Evolutionary conservation across 2,797 vertebrate species (phyloP).

Genomic region (Mus minutoides): DNA sequence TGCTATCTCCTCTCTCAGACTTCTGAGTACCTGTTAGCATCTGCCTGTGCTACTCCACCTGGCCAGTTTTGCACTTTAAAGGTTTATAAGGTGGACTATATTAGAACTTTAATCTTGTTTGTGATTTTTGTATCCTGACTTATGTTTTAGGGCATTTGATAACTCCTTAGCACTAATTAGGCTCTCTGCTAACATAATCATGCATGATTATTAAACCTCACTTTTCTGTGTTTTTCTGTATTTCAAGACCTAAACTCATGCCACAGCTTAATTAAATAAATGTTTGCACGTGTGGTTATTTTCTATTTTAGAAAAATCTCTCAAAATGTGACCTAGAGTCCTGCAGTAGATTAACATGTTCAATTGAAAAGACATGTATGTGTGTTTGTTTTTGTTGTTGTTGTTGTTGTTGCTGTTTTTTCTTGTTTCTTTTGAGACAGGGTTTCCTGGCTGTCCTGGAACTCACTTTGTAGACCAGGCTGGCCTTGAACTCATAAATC

Average conservation of each 20-base stretch:
- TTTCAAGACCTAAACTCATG: constrained; percentile 9
- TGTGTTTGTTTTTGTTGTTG: no score
- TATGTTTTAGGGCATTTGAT: neutral
- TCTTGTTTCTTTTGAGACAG: no score
- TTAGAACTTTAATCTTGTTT: neutral
- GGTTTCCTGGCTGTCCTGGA: no score
- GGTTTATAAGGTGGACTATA: neutral
- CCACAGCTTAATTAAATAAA: neutral
- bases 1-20: neutral
- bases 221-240: neutral
- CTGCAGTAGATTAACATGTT: neutral
- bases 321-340: neutral
- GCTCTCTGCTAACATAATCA: neutral
- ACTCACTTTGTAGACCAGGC: no score
- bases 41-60: neutral
- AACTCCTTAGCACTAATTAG: neutral
- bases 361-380: neutral
- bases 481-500: no score
- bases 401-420: no score
- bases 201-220: neutral
- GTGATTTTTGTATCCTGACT: neutral
- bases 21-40: neutral
- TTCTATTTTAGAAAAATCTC: constrained; percentile 17
- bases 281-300: neutral
- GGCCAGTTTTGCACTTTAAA: neutral